Evolutionary conservation across 2,113 vertebrate species (phyloP).

Genomic region (Machaerirhynchus nigripectus): DNA sequence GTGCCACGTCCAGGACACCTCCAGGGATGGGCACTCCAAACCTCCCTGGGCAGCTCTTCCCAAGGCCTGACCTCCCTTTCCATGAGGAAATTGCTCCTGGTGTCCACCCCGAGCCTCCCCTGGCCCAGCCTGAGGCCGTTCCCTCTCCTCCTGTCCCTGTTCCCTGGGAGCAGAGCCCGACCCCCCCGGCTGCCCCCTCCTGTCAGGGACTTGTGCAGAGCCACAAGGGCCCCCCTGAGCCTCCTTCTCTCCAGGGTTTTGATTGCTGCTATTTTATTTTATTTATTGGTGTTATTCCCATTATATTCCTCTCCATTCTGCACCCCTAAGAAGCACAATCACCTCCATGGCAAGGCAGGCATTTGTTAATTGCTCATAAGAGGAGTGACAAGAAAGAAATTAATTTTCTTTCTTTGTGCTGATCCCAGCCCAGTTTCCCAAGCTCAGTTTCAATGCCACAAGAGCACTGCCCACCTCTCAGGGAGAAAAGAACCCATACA

Average conservation of each 20-base stretch:
- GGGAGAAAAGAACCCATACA: neutral
- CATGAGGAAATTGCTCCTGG: neutral
- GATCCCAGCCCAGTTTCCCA: neutral
- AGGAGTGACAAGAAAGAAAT: neutral
- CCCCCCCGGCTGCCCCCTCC: neutral
- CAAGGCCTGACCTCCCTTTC: neutral
- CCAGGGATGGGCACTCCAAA: neutral
- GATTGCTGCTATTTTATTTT: neutral
- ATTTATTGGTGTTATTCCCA: neutral
- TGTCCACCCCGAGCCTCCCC: neutral
- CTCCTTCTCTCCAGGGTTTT: neutral
- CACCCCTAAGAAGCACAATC: neutral
- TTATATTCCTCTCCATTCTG: neutral
- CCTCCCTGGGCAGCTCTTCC: neutral
- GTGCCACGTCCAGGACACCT: neutral
- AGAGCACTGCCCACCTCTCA: neutral
- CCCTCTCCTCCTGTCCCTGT: neutral
- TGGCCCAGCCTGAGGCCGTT: neutral
- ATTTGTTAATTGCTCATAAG: neutral
- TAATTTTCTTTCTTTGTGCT: neutral
- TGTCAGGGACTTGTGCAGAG: neutral
- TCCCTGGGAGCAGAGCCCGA: neutral
- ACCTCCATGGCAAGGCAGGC: neutral
- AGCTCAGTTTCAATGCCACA: neutral
- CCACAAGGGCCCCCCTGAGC: neutral